Evolutionary conservation across 2,797 vertebrate species (phyloP).

Genomic region (Lutjanus argentimaculatus): DNA sequence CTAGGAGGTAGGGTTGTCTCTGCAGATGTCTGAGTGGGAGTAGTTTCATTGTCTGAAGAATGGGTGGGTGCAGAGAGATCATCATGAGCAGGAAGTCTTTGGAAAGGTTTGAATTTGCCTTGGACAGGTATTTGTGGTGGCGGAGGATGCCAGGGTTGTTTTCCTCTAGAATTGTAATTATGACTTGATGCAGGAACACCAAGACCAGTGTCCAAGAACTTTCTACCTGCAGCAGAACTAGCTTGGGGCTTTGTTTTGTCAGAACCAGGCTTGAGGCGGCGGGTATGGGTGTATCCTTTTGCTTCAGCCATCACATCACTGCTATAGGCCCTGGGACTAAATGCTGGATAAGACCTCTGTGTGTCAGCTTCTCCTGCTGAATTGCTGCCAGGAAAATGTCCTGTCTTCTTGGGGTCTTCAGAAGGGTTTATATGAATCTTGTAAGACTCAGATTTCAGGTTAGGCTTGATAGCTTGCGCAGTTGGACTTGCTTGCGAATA

Average conservation of each 20-base stretch:
- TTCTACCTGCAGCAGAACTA: background rate
- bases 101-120: conserved; percentile 53
- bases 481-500: background rate
- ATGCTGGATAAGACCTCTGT: background rate
- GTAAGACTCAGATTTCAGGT: background rate
- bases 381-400: background rate
- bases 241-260: background rate
- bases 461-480: background rate
- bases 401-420: background rate
- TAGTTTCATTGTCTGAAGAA: background rate
- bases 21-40: background rate
- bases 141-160: background rate
- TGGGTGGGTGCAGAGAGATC: too few species aligned
- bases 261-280: conserved; percentile 15
- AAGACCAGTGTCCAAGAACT: background rate
- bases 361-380: background rate
- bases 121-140: background rate
- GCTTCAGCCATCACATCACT: background rate
- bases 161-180: background rate
- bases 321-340: conserved; percentile 7
- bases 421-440: background rate
- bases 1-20: background rate
- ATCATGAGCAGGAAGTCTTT: background rate
- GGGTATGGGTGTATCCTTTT: conserved; percentile 18
- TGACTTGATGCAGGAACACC: background rate